Percentiles rank a stretch among this genome's conserved stretches.
Conservation (phyloP, 1,140 invertebrate species). For the Linepithema humile region DNA sequence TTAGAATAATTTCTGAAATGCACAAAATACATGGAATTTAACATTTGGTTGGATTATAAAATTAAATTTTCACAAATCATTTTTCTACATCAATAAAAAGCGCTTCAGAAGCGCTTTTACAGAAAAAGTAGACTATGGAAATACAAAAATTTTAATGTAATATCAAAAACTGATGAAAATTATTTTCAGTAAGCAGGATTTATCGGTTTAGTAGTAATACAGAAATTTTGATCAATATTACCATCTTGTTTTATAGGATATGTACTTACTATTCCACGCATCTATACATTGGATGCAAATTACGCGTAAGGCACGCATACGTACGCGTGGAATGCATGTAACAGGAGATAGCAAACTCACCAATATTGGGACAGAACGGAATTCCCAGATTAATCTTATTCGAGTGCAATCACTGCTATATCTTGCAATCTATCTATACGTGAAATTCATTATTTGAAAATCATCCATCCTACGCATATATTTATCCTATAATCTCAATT, state of each 20-base stretch:
- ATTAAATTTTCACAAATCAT: not conserved
- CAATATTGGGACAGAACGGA: constrained; percentile 7
- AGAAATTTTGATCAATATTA: not conserved
- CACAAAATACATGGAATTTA: no score
- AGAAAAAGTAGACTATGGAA: not conserved
- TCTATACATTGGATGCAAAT: constrained; percentile 17
- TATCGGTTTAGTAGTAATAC: not conserved
- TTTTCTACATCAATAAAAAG: not conserved
- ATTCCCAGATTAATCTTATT: constrained; percentile 53
- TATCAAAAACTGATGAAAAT: not conserved
- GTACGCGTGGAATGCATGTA: constrained; percentile 17
- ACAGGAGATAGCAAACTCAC: not conserved
- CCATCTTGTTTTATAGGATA: not conserved
- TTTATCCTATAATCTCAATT: not conserved
- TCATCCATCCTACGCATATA: not conserved
- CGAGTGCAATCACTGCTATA: constrained; percentile 28
- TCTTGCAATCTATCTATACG: not conserved
- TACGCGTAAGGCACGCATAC: not conserved
- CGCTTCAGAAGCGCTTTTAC: not conserved
- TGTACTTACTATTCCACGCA: not conserved
- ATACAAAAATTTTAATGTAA: not conserved
- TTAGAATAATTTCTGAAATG: not conserved
- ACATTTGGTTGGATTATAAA: no score
- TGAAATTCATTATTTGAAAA: not conserved
- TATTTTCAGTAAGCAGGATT: not conserved